phyloP scores from a whole-genome alignment of 2,888 invertebrate genomes.

The Blera fallax region DNA sequence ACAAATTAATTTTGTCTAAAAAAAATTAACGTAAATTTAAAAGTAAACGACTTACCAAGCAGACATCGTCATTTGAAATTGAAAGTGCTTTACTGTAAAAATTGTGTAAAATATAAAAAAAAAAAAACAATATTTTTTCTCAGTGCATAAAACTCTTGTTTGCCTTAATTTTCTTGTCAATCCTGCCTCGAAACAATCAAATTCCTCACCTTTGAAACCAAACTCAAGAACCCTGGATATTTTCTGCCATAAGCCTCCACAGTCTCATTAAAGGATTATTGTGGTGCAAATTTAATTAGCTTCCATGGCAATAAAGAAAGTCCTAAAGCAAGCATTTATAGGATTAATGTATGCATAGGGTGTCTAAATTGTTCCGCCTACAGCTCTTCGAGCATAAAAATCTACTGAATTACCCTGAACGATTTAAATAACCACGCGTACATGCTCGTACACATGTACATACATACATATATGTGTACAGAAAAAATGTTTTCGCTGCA shows the following conservation, averaged over 20 bases:
- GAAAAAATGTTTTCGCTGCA: background rate
- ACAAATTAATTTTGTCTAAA: no score
- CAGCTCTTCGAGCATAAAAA: background rate
- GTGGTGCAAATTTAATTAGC: conserved; percentile 52
- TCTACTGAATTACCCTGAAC: conserved; percentile 6
- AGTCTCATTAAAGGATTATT: conserved; percentile 37
- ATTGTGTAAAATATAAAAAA: no score
- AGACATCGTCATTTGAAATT: no score
- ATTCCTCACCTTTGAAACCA: background rate
- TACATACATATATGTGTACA: background rate
- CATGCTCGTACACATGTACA: background rate
- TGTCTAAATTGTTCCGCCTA: conserved; percentile 8
- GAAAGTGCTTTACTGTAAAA: no score
- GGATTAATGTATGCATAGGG: conserved; percentile 1
- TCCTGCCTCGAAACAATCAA: background rate
- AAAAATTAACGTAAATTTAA: no score
- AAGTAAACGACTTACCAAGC: no score
- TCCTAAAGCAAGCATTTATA: conserved; percentile 2
- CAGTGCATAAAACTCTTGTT: background rate
- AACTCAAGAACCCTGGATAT: background rate
- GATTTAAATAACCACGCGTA: background rate
- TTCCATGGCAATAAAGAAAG: conserved; percentile 4
- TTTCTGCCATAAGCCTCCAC: background rate
- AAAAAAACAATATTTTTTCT: no score
- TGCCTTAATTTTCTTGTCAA: background rate